These are phyloP conservation scores for Datnioides undecimradiatus DNA, from an alignment of 2,113 vertebrate genomes.

Conservation along the genomic window DNA sequence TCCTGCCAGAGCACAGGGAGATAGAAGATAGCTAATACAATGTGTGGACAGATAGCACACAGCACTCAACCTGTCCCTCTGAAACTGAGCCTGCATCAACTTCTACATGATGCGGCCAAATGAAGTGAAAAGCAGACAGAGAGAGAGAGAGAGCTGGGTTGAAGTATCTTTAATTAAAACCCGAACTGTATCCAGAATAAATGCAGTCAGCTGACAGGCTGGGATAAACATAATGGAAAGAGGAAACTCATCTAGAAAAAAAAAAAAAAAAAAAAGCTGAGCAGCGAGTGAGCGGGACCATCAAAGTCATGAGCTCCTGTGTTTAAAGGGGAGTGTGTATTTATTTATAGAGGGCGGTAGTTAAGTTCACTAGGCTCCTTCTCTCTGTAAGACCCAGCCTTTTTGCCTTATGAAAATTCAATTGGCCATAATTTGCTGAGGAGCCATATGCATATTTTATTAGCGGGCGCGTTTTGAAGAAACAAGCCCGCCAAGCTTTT, in stretches of 20 bases:
- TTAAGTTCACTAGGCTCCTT: slow-evolving; percentile 75
- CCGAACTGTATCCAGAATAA: slow-evolving; percentile 47
- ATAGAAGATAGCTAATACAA: slow-evolving; percentile 66
- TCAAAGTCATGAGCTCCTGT: slow-evolving; percentile 68
- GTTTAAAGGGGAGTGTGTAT: slow-evolving; percentile 69
- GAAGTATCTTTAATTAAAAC: slow-evolving; percentile 60
- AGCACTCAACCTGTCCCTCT: slow-evolving; percentile 65
- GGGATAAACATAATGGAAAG: slow-evolving; percentile 62
- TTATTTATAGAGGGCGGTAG: slow-evolving; percentile 79
- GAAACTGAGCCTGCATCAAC: slow-evolving; percentile 65
- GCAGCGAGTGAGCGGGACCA: slow-evolving; percentile 43
- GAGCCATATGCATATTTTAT: slow-evolving; percentile 82
- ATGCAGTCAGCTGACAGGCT: slow-evolving; percentile 39
- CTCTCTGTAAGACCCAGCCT: slow-evolving; percentile 62
- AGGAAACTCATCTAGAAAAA: slow-evolving; percentile 44
- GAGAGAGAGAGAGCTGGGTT: not conserved
- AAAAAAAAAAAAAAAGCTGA: slow-evolving; percentile 15
- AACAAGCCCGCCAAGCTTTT: slow-evolving; percentile 69
- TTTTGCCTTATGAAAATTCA: slow-evolving; percentile 82
- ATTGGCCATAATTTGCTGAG: slow-evolving; percentile 80
- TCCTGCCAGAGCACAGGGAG: slow-evolving; percentile 68
- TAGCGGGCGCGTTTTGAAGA: slow-evolving; percentile 73
- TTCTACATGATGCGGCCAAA: slow-evolving; percentile 43
- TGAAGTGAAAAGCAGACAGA: slow-evolving; percentile 32
- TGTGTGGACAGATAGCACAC: slow-evolving; percentile 58